Evolutionary conservation across 2,113 vertebrate species (phyloP).

Genomic region (Phainopepla nitens): DNA sequence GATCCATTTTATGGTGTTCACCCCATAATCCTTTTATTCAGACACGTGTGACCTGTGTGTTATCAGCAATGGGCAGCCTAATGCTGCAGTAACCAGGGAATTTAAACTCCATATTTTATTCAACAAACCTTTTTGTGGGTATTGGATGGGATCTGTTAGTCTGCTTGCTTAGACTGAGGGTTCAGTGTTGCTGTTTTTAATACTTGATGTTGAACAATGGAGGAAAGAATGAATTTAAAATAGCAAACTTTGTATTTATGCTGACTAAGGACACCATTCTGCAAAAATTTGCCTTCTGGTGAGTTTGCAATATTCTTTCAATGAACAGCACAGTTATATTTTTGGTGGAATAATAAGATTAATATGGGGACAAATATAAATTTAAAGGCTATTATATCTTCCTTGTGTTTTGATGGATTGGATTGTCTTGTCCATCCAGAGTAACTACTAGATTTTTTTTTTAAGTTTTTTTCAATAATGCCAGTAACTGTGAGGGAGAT

Average conservation of each 20-base stretch:
- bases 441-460: constrained; percentile 6
- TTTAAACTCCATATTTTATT: not conserved
- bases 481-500: not conserved
- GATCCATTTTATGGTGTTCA: not conserved
- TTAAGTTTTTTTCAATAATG: not conserved
- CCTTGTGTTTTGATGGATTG: not conserved
- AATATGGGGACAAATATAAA: not conserved
- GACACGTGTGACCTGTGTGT: not conserved
- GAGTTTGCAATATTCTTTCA: constrained; percentile 14
- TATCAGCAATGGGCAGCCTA: constrained; percentile 27
- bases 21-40: not conserved
- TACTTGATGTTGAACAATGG: not conserved
- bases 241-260: not conserved
- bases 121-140: not conserved
- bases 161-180: not conserved
- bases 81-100: not conserved
- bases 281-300: constrained; percentile 10
- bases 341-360: not conserved
- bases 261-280: not conserved
- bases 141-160: not conserved
- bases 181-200: not conserved
- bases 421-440: constrained; percentile 2
- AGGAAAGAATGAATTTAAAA: not conserved
- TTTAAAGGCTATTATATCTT: not conserved
- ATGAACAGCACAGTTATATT: not conserved